Percentiles rank a stretch among this genome's conserved stretches.
phyloP scores from a whole-genome alignment of 2,888 invertebrate species.

The Dorcus hopei region DNA sequence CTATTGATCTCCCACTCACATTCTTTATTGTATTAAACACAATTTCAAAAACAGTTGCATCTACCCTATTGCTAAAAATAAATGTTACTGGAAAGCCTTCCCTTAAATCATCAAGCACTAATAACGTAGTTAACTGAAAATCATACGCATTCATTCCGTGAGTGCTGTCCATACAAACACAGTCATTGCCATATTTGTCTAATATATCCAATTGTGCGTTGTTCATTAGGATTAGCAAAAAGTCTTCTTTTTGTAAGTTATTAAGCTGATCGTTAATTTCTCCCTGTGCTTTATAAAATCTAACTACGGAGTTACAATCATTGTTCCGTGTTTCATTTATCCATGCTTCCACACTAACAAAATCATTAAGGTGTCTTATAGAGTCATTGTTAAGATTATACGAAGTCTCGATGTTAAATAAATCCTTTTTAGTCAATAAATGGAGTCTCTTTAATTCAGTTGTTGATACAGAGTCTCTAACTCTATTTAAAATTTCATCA shows the following conservation, averaged over 20 bases:
- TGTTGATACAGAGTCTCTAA: background rate
- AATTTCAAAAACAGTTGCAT: constrained; percentile 18
- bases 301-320: constrained; percentile 2
- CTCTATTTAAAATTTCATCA: background rate
- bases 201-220: constrained; percentile 22
- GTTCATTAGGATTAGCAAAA: constrained; percentile 29
- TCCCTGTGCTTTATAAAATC: constrained; percentile 27
- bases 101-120: constrained; percentile 26
- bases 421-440: background rate
- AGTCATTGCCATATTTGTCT: constrained; percentile 21
- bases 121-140: constrained; percentile 27
- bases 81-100: constrained; percentile 27
- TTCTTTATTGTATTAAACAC: too few relatives aligned
- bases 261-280: constrained; percentile 3
- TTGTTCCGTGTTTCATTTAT: background rate
- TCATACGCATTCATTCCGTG: constrained; percentile 23
- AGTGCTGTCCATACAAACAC: constrained; percentile 26
- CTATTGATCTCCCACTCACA: too few relatives aligned
- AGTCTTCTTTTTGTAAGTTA: constrained; percentile 26
- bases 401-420: background rate
- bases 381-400: background rate
- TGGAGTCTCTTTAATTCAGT: background rate
- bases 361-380: background rate
- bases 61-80: constrained; percentile 24
- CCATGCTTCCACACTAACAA: background rate